A percentile compares a stretch with the other conserved stretches of the same genome.
These are phyloP conservation scores for Aegotheles bennettii DNA, from an alignment of 2,113 vertebrate genomes.

Conservation along the genomic window DNA sequence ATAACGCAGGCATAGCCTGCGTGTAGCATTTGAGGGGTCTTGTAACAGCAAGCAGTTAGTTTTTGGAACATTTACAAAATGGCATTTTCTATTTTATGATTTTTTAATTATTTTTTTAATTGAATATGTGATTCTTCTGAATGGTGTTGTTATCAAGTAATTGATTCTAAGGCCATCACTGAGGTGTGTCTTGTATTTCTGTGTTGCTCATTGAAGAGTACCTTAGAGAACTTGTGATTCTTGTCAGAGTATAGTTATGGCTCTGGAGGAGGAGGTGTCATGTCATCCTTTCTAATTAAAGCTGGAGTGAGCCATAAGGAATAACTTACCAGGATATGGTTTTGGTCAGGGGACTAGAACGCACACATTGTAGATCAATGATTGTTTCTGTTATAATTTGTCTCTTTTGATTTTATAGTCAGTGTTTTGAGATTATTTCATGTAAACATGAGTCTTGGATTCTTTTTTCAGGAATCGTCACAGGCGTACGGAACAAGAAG, in stretches of 20 bases:
- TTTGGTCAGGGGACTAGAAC: neutral
- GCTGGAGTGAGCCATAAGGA: neutral
- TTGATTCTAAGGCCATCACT: neutral
- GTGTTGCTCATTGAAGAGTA: neutral
- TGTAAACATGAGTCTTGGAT: neutral
- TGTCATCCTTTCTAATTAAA: neutral
- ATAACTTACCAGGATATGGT: neutral
- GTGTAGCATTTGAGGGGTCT: neutral
- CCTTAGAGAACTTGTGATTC: neutral
- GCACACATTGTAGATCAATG: neutral
- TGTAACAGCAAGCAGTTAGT: neutral
- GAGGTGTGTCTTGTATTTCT: neutral
- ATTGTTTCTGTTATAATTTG: neutral
- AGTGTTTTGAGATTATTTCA: neutral
- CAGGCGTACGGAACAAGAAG: conserved; percentile 86
- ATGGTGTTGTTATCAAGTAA: neutral
- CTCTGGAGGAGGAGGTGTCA: neutral
- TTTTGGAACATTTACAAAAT: neutral
- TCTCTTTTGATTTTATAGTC: neutral
- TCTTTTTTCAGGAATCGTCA: conserved; percentile 79
- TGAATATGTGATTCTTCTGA: neutral
- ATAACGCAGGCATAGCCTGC: neutral
- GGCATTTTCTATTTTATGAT: neutral
- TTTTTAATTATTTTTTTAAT: neutral
- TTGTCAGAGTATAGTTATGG: neutral